Evolutionary conservation across 2,888 invertebrate genomes (phyloP).

Genomic region (Oscheius sp.): DNA sequence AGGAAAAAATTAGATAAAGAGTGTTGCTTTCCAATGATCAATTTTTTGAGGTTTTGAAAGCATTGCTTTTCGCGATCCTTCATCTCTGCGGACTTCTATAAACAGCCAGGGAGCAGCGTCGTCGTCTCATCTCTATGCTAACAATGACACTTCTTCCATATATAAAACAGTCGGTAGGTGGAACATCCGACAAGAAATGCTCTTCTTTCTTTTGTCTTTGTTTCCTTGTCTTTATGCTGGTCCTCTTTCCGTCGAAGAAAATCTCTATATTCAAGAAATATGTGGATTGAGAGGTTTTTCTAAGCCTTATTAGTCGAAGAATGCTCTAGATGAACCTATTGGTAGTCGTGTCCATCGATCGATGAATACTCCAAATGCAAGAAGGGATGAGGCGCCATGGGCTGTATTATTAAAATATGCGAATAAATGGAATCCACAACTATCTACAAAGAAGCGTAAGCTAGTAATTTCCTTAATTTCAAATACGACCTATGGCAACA

Average conservation of each 20-base stretch:
- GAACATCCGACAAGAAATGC: no score
- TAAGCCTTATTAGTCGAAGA: background rate
- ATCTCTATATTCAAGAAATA: background rate
- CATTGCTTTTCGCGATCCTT: no score
- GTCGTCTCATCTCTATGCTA: no score
- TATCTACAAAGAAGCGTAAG: background rate
- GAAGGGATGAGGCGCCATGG: constrained; percentile 9
- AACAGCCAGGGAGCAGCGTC: no score
- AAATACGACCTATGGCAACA: background rate
- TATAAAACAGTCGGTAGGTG: background rate
- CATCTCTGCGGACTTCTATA: no score
- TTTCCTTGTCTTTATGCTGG: background rate
- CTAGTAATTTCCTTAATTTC: background rate
- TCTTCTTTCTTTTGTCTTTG: background rate
- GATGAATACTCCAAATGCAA: constrained; percentile 6
- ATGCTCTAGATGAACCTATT: background rate
- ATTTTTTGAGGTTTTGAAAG: no score
- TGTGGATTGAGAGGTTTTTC: constrained; percentile 3
- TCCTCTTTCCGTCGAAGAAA: background rate
- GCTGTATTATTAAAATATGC: constrained; percentile 3
- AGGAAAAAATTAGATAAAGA: no score
- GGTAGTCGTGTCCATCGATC: background rate
- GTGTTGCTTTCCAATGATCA: no score
- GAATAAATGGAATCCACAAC: background rate
- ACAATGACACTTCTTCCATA: background rate